Percentiles rank a stretch among this genome's conserved stretches.
Evolutionary conservation across 2,113 vertebrate genomes (phyloP).

Genomic region (Sphyrna mokarran): DNA sequence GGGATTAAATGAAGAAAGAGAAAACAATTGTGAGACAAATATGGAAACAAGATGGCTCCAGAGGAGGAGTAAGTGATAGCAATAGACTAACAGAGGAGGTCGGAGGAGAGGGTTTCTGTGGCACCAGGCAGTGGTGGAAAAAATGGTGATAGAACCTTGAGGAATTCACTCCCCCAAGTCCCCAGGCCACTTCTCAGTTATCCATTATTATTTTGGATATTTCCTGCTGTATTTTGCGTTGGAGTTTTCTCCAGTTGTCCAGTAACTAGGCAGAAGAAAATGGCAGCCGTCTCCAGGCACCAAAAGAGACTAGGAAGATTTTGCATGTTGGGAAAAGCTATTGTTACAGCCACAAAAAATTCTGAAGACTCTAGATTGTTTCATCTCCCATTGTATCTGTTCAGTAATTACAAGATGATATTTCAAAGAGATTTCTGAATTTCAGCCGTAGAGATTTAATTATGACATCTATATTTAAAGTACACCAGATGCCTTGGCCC

Average conservation of each 20-base stretch:
- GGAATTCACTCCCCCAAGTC: background rate
- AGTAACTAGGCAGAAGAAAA: background rate
- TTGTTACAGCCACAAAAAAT: background rate
- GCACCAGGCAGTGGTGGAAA: background rate
- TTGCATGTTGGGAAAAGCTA: background rate
- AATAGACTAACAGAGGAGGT: background rate
- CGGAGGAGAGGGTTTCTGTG: background rate
- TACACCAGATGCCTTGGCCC: background rate
- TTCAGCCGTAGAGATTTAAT: background rate
- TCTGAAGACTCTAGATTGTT: background rate
- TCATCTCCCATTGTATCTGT: background rate
- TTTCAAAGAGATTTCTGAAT: background rate
- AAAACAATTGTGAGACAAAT: background rate
- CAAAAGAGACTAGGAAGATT: background rate
- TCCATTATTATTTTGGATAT: background rate
- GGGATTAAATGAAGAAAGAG: background rate
- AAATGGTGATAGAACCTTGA: background rate
- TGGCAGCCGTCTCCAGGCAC: background rate
- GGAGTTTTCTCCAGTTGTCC: background rate
- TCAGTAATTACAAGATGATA: background rate
- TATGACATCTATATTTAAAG: background rate
- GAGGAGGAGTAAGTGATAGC: background rate
- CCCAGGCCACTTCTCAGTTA: background rate
- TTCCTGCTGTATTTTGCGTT: background rate
- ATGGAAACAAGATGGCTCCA: background rate